These are phyloP conservation scores for Bubo bubo DNA, from an alignment of 2,113 vertebrate genomes.

Conservation along the genomic window DNA sequence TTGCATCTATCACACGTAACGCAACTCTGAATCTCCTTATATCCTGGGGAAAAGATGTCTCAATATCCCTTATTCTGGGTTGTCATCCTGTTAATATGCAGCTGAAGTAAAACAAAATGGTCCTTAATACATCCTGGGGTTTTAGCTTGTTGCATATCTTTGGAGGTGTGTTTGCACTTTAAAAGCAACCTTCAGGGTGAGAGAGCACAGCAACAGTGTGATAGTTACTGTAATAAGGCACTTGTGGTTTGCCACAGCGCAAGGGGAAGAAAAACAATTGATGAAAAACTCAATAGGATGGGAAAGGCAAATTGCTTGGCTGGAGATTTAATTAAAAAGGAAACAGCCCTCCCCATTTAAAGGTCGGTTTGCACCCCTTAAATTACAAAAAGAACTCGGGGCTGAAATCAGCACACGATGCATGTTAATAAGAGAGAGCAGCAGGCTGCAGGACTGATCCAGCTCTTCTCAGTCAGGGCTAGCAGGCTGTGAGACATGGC, in stretches of 20 bases:
- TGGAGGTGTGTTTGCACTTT: slow-evolving; percentile 24
- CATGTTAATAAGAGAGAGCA: slow-evolving; percentile 47
- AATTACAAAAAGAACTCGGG: slow-evolving; percentile 39
- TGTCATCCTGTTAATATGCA: not conserved
- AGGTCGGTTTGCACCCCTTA: slow-evolving; percentile 66
- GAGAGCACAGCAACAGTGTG: not conserved
- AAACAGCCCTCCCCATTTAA: slow-evolving; percentile 63
- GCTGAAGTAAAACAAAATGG: slow-evolving; percentile 10
- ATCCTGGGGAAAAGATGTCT: not conserved
- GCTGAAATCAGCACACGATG: not conserved
- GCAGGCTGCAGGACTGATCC: not conserved
- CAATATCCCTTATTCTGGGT: not conserved
- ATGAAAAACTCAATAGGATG: slow-evolving; percentile 72
- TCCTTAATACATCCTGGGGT: not conserved
- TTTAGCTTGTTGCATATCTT: slow-evolving; percentile 13
- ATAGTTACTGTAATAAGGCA: slow-evolving; percentile 65
- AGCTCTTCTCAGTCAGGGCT: not conserved
- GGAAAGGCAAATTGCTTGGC: slow-evolving; percentile 75
- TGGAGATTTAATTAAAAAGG: slow-evolving; percentile 77
- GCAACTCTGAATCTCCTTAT: not conserved
- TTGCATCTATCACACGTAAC: not conserved
- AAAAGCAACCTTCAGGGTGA: slow-evolving; percentile 57
- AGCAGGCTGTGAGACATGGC: not conserved
- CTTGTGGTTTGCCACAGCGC: slow-evolving; percentile 58
- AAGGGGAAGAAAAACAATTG: slow-evolving; percentile 65